These are phyloP conservation scores for Parnassius orleans DNA, from an alignment of 2,888 invertebrate genomes.

Conservation along the genomic window DNA sequence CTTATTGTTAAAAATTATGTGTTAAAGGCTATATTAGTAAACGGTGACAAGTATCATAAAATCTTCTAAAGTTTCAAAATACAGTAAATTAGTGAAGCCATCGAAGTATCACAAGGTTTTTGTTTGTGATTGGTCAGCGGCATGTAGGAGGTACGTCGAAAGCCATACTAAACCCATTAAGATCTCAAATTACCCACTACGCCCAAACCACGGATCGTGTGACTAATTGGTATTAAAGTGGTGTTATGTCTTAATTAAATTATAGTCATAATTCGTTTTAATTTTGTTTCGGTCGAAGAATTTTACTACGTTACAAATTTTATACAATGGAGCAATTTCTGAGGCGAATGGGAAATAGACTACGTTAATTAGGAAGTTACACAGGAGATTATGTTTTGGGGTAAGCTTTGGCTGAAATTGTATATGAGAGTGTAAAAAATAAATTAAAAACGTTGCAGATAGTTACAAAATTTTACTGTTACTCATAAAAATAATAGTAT, in stretches of 20 bases:
- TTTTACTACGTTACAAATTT: constrained; percentile 74
- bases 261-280: constrained; percentile 68
- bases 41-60: constrained; percentile 38
- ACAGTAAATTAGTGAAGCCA: constrained; percentile 66
- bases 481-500: constrained; percentile 65
- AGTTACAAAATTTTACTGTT: constrained; percentile 57
- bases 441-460: constrained; percentile 10
- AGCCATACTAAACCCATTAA: constrained; percentile 71
- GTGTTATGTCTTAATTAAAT: constrained; percentile 79
- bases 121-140: constrained; percentile 62
- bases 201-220: constrained; percentile 74
- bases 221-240: constrained; percentile 78
- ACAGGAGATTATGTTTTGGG: constrained; percentile 48
- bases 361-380: constrained; percentile 64
- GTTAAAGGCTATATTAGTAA: too few species aligned
- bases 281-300: constrained; percentile 63
- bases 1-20: constrained; percentile 24
- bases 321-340: constrained; percentile 69
- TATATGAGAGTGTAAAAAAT: neutral
- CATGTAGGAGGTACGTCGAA: constrained; percentile 66
- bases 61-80: constrained; percentile 44
- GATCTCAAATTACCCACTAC: constrained; percentile 74
- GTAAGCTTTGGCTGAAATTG: neutral
- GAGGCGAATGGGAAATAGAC: constrained; percentile 67
- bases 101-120: constrained; percentile 46